Evolutionary conservation across 1,140 invertebrate genomes (phyloP).

Genomic region (Micrasema longulum): DNA sequence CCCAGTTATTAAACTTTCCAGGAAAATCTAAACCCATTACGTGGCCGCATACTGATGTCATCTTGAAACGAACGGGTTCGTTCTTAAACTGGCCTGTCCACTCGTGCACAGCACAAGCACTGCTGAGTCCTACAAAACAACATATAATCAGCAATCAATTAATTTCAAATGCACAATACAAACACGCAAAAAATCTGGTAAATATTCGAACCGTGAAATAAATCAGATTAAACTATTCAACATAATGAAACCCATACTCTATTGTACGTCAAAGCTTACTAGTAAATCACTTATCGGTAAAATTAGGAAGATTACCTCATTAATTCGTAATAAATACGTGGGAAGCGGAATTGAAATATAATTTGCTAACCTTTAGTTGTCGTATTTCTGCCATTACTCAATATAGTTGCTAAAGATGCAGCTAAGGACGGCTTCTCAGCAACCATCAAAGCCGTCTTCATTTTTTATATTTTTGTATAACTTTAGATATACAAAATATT

Average conservation of each 20-base stretch:
- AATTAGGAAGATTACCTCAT: background rate
- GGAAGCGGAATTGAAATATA: background rate
- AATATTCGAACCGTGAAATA: background rate
- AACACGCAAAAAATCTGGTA: too few relatives aligned
- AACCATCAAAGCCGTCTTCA: constrained; percentile 97
- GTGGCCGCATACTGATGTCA: constrained; percentile 99
- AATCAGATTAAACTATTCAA: background rate
- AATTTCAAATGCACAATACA: too few relatives aligned
- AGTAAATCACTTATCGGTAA: background rate
- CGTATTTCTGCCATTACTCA: constrained; percentile 88
- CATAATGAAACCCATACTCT: background rate
- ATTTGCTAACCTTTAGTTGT: constrained; percentile 80
- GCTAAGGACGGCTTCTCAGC: constrained; percentile 99
- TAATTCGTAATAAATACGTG: constrained; percentile 1
- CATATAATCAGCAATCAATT: too few relatives aligned
- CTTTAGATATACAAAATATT: constrained; percentile 12
- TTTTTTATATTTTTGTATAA: constrained; percentile 57
- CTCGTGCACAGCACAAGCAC: constrained; percentile 93
- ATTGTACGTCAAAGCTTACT: background rate
- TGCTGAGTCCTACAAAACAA: constrained; percentile 79
- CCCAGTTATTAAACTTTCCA: constrained; percentile 98
- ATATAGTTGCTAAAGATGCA: constrained; percentile 92
- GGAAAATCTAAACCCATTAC: constrained; percentile 97
- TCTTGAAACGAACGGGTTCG: constrained; percentile 84
- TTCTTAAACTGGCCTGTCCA: constrained; percentile 87